phyloP scores from a whole-genome alignment of 2,113 vertebrate species.

The Lycocorax pyrrhopterus region DNA sequence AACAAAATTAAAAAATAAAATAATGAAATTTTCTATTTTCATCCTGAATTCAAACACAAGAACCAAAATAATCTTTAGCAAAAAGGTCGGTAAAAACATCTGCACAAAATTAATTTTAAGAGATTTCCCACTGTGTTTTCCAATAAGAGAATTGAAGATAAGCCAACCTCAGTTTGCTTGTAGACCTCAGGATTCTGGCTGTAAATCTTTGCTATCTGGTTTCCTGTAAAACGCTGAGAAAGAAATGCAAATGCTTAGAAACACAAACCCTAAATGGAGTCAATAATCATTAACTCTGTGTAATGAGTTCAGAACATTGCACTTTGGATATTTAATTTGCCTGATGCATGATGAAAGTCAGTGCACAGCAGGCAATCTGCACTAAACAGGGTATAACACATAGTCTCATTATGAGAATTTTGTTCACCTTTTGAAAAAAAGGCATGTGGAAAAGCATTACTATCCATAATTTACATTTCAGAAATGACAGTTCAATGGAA shows the following conservation, averaged over 20 bases:
- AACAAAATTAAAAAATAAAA: not conserved
- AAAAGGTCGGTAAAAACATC: not conserved
- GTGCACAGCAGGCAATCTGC: conserved; percentile 43
- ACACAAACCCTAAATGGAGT: conserved; percentile 42
- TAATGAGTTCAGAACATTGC: conserved; percentile 30
- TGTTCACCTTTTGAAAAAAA: conserved; percentile 55
- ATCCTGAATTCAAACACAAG: not conserved
- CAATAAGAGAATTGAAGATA: not conserved
- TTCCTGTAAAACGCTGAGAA: conserved; percentile 93
- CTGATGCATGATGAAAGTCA: conserved; percentile 27
- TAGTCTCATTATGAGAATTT: conserved; percentile 54
- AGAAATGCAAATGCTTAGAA: conserved; percentile 63
- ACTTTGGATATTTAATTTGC: conserved; percentile 38
- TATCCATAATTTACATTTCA: conserved; percentile 47
- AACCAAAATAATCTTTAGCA: not conserved
- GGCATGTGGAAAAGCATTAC: conserved; percentile 13
- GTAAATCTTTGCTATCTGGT: conserved; percentile 90
- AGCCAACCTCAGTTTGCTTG: conserved; percentile 82
- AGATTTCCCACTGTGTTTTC: not conserved
- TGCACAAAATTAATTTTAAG: not conserved
- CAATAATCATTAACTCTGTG: conserved; percentile 59
- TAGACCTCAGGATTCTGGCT: conserved; percentile 76
- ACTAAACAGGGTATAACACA: conserved; percentile 49
- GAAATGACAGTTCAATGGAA: conserved; percentile 42
- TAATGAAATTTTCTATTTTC: not conserved